Percentiles rank a stretch among this genome's conserved stretches.
Conservation (phyloP, 2,888 invertebrate genomes). For the Tupiocoris notatus region DNA sequence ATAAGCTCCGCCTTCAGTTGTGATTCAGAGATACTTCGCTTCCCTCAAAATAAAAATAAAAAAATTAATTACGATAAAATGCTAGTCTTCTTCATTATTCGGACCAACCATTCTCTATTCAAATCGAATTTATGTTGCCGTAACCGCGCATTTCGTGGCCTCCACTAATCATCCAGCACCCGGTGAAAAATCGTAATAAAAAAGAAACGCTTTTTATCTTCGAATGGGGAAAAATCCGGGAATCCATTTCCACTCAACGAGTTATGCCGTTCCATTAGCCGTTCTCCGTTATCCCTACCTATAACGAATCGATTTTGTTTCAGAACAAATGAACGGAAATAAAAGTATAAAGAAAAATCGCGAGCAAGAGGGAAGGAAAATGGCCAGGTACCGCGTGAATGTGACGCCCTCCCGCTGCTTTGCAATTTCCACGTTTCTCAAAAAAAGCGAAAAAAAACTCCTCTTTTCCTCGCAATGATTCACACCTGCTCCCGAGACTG, state of each 20-base stretch:
- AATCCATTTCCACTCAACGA: background rate
- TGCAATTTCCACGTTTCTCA: constrained; percentile 31
- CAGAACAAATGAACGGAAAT: background rate
- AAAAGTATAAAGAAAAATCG: background rate
- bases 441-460: constrained; percentile 8
- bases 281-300: background rate
- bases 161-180: too few species aligned
- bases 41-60: too few species aligned
- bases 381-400: background rate
- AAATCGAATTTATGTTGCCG: too few species aligned
- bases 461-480: constrained; percentile 25
- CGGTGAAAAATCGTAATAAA: background rate
- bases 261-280: background rate
- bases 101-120: too few species aligned
- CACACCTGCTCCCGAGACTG: constrained; percentile 33
- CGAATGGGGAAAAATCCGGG: background rate
- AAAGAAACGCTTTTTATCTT: background rate
- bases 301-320: background rate
- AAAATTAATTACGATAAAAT: too few species aligned
- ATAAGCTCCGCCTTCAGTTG: too few species aligned
- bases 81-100: too few species aligned
- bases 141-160: too few species aligned
- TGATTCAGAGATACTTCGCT: too few species aligned
- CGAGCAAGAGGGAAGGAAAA: background rate
- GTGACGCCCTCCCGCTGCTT: background rate